Evolutionary conservation across 2,888 invertebrate species (phyloP).

Genomic region (Pterostichus madidus): DNA sequence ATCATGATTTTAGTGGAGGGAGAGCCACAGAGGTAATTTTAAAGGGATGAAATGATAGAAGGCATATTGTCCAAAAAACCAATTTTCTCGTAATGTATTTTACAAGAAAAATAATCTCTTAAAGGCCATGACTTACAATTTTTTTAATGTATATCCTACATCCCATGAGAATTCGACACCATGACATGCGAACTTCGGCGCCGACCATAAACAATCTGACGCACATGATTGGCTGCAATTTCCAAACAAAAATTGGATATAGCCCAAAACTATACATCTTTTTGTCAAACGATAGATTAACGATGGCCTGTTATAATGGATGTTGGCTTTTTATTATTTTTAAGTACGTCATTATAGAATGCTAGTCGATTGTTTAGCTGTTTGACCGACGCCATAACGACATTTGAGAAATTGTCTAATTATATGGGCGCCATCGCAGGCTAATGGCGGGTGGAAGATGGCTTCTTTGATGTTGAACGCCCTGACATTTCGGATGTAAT

Average conservation of each 20-base stretch:
- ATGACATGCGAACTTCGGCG: background rate
- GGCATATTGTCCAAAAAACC: too few relatives aligned
- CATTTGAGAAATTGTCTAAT: slow-evolving; percentile 64
- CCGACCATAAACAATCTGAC: slow-evolving; percentile 44
- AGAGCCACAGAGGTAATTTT: too few relatives aligned
- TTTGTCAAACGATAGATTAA: slow-evolving; percentile 66
- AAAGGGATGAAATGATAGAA: too few relatives aligned
- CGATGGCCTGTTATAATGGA: slow-evolving; percentile 58
- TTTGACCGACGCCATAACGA: slow-evolving; percentile 57
- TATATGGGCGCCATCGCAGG: slow-evolving; percentile 37
- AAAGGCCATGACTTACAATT: too few relatives aligned
- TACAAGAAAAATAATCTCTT: too few relatives aligned
- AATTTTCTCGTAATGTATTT: too few relatives aligned
- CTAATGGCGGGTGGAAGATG: slow-evolving; percentile 32
- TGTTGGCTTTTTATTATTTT: slow-evolving; percentile 66
- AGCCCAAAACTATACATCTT: slow-evolving; percentile 63
- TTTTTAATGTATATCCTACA: too few relatives aligned
- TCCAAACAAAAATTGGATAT: slow-evolving; percentile 66
- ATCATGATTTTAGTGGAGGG: too few relatives aligned
- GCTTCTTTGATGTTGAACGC: slow-evolving; percentile 42
- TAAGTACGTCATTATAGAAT: slow-evolving; percentile 64
- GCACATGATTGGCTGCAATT: slow-evolving; percentile 60
- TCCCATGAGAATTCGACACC: background rate
- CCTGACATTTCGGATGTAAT: slow-evolving; percentile 15
- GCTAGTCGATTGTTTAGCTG: slow-evolving; percentile 47